Base-by-base conservation (phyloP, 2,888 invertebrate genomes). In the Globia sparganii region DNA sequence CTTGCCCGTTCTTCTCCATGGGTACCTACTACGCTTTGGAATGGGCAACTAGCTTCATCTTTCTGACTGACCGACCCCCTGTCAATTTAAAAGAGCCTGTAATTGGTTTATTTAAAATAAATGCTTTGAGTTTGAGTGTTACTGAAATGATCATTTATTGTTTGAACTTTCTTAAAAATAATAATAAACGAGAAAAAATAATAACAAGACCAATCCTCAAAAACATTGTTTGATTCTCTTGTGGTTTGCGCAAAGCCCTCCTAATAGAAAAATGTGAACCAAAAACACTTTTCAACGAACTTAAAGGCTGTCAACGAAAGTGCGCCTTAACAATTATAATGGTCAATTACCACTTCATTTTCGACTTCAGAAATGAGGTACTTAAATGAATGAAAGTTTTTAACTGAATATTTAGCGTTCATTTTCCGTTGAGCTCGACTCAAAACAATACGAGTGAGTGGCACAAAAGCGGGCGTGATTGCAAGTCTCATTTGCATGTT, bases 401-500 rank as follows among this genome's bases (percentile, higher is more conserved):
- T 82, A 84, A 82, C 75, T 86, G 80, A 86, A 87, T 83, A 84
- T 84, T 84, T 86, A 82, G 75, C 80, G 56, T 88, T 86, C 80
- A 86, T 89, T 89, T 84, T 78, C 77, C 72, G 84, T 86, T 68
- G 79, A 86, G 85, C 77, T 77, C 84, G 79, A 81, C 88, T 88
- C 91, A 90, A 92, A 94, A 94, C 94, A 94, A 95, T 94, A 90
- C 88, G 86, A 84, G 73, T 85, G 88, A 88, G 90, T 85, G 88
- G 86, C 90, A 95, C 95, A 95, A 95, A 93, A 92, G 93, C 91
- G 88, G 85, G 84, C 91, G 92, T 94, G 95, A 95, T 95, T 95
- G 95, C 94, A 93, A 87, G 89, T 89, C 94, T 94, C 93, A 94
- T 95, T 95, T 95, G 93, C 95, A 95, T 95, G 93, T 94, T 94